Conservation (phyloP, 2,113 vertebrate genomes). For the Alectura lathami region DNA sequence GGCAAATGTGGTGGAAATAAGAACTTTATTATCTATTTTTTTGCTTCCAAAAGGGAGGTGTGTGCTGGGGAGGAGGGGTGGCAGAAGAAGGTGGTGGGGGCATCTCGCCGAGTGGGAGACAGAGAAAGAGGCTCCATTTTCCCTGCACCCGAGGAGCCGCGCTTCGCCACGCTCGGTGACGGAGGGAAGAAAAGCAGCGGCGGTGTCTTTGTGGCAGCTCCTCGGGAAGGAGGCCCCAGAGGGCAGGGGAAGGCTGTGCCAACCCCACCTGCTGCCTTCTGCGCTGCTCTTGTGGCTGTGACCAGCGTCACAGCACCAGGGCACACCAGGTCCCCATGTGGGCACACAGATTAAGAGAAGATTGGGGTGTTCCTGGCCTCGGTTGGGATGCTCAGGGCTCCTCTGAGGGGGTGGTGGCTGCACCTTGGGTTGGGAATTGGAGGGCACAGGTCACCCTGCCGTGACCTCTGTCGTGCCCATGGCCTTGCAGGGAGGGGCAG, state of each 20-base stretch:
- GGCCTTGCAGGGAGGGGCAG: neutral
- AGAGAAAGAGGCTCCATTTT: neutral
- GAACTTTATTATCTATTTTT: constrained; percentile 70
- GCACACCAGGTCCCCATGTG: neutral
- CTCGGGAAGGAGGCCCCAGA: neutral
- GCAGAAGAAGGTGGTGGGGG: constrained; percentile 2
- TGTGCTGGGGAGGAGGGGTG: neutral
- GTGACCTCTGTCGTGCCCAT: rapidly evolving
- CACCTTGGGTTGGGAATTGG: neutral
- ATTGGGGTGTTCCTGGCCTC: neutral
- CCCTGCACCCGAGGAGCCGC: neutral
- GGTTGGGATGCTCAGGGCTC: neutral
- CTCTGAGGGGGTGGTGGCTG: neutral
- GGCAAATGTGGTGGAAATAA: constrained; percentile 77
- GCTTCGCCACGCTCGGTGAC: neutral
- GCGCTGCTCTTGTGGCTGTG: neutral
- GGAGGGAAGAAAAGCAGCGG: neutral
- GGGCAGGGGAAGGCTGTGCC: neutral
- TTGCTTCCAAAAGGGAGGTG: constrained; percentile 14
- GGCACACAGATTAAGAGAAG: neutral
- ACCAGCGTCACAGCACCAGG: neutral
- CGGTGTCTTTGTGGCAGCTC: neutral
- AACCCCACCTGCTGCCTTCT: neutral
- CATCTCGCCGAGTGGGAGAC: neutral
- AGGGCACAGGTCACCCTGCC: neutral